A percentile compares a stretch with the other conserved stretches of the same genome.
Conservation (phyloP, 1,140 invertebrate species). For the Trichogramma pretiosum region DNA sequence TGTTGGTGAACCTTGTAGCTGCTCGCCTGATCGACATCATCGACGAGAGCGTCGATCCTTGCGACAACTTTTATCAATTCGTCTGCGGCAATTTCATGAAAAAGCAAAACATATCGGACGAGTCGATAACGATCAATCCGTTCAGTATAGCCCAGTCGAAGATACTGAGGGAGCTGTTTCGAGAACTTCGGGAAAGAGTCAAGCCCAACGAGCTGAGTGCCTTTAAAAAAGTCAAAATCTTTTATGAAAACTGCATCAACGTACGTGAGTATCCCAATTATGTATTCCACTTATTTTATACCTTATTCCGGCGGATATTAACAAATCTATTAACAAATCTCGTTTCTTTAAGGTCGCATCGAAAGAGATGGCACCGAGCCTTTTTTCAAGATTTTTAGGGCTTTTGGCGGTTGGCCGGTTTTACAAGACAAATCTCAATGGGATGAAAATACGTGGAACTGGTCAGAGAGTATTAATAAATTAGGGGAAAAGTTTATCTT, state of each 20-base stretch:
- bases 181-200: background rate
- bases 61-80: conserved; percentile 73
- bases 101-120: conserved; percentile 50
- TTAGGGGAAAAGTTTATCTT: conserved; percentile 77
- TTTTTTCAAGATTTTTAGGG: conserved; percentile 57
- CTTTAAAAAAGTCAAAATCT: background rate
- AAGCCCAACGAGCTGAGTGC: background rate
- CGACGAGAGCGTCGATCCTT: conserved; percentile 54
- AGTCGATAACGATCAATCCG: background rate
- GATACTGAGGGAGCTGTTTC: background rate
- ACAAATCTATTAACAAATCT: conserved; percentile 20
- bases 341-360: conserved; percentile 59
- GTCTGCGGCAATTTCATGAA: conserved; percentile 44
- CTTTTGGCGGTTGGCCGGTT: conserved; percentile 84
- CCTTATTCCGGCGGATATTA: no score
- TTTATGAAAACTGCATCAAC: background rate
- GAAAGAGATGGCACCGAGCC: conserved; percentile 63
- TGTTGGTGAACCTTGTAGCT: no score
- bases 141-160: background rate
- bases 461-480: conserved; percentile 72
- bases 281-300: background rate
- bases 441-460: conserved; percentile 64
- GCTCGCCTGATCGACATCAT: no score
- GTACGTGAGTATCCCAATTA: background rate
- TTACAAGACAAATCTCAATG: conserved; percentile 68